Evolutionary conservation across 2,888 invertebrate species (phyloP), one percentile per base, ranked within the genome.

Genomic region (Aproaerema taeniolella): DNA sequence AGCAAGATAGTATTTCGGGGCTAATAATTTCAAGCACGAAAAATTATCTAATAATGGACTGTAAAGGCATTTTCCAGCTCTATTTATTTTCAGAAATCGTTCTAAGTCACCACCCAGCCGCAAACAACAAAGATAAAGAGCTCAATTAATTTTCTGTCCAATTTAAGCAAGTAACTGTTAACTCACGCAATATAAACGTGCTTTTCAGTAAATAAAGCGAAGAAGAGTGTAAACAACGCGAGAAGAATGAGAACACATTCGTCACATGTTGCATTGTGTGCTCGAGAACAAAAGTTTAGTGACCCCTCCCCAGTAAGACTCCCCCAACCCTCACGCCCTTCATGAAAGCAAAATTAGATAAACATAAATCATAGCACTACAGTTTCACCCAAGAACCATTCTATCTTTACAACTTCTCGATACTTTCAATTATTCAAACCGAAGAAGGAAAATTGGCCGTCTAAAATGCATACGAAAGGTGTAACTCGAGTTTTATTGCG

Each of bases 221-320:
- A n/a, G n/a, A n/a, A n/a, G n/a, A n/a, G n/a, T n/a, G n/a, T n/a
- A n/a, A n/a, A n/a, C n/a, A n/a, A n/a, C n/a, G n/a, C n/a, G n/a
- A n/a, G n/a, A n/a, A n/a, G n/a, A n/a, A 9, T 33, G 17, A 31
- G 33, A 24, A 6, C 24, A 25, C n/a, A 6, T 26, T 24, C 15
- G 13, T 35, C 35, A 35, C 35, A 16, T 28, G 35, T 35, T 35
- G 35, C 35, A 26, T 28, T 26, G 26, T 35, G 35, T 35, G 15
- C 35, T 14, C 35, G 25, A n/a, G n/a, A 35, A 35, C 35, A 35
- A 35, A 35, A 35, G 35, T 35, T 35, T 35, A 35, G 28, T 35
- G 35, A 35, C 35, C 35, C 28, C 35, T 35, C 35, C n/a, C 33
- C 16, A 26, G 26, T n/a, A n/a, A 9, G 28, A 16, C 35, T 26